Conservation (phyloP, 1,140 invertebrate genomes). For the Trichonephila clavata region DNA sequence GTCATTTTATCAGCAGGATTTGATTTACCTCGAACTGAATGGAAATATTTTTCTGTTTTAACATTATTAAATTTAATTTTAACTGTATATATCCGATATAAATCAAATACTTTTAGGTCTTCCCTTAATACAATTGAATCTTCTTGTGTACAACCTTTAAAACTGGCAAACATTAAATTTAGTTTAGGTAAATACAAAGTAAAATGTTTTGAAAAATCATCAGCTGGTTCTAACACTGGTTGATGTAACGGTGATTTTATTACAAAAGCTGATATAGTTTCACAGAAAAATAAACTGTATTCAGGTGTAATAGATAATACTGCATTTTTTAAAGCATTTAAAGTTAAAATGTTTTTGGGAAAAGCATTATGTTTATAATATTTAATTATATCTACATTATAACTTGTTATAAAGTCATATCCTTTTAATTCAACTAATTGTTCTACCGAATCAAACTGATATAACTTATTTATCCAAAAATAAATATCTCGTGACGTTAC, state of each 20-base stretch:
- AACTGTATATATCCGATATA: conserved; percentile 56
- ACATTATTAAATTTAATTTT: conserved; percentile 39
- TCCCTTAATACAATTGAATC: conserved; percentile 43
- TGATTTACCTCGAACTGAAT: conserved; percentile 3
- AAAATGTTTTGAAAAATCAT: conserved; percentile 54
- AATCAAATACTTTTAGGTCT: conserved; percentile 51
- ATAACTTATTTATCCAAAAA: conserved; percentile 43
- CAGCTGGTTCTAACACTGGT: not conserved
- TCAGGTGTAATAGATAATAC: not conserved
- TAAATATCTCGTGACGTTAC: conserved; percentile 27
- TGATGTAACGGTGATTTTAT: not conserved
- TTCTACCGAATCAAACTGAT: not conserved
- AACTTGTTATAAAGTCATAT: conserved; percentile 26
- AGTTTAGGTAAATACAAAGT: conserved; percentile 36
- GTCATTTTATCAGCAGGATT: not conserved
- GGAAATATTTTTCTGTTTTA: not conserved
- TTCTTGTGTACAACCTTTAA: conserved; percentile 63
- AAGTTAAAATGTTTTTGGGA: conserved; percentile 59
- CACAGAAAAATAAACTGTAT: conserved; percentile 55
- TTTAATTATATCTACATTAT: conserved; percentile 40
- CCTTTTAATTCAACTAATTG: conserved; percentile 33
- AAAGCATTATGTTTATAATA: conserved; percentile 66
- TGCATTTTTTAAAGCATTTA: conserved; percentile 60
- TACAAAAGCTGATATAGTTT: conserved; percentile 46
- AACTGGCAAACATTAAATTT: conserved; percentile 29